Evolutionary conservation across 1,140 invertebrate species (phyloP).

Genomic region (Drosophila orosa): DNA sequence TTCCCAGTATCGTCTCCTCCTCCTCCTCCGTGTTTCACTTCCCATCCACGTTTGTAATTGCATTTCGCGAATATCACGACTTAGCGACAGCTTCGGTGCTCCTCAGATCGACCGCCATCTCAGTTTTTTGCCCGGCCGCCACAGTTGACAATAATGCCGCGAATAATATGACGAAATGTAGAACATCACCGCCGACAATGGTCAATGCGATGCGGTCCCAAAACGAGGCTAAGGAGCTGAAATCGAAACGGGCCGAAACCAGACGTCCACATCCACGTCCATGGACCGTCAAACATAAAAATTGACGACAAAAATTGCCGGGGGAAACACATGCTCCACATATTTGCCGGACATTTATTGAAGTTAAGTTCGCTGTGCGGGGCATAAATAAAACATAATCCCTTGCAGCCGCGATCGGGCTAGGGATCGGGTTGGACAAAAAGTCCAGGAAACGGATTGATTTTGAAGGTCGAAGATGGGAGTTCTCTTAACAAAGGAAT

Average conservation of each 20-base stretch:
- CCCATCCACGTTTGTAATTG: conserved; percentile 63
- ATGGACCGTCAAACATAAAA: conserved; percentile 75
- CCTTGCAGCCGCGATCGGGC: conserved; percentile 56
- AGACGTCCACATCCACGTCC: conserved; percentile 9
- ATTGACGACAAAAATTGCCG: conserved; percentile 83
- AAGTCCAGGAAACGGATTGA: conserved; percentile 7
- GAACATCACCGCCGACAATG: conserved; percentile 77
- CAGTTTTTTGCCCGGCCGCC: conserved; percentile 62
- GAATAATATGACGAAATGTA: conserved; percentile 84
- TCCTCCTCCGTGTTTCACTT: background rate
- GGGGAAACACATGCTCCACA: conserved; percentile 84
- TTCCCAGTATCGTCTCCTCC: background rate
- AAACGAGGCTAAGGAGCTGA: conserved; percentile 13
- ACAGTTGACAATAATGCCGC: conserved; percentile 82
- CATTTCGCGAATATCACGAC: conserved; percentile 65
- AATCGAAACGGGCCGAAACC: conserved; percentile 11
- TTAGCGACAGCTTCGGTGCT: conserved; percentile 59
- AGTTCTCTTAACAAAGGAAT: background rate
- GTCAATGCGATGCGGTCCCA: conserved; percentile 22
- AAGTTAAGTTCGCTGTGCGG: conserved; percentile 82
- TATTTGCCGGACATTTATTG: conserved; percentile 84
- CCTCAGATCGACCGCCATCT: conserved; percentile 58
- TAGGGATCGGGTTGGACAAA: conserved; percentile 14
- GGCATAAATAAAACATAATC: conserved; percentile 84
- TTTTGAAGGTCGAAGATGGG: background rate